These are phyloP conservation scores for Cotesia chilonis DNA, from an alignment of 1,140 invertebrate genomes.

Conservation along the genomic window DNA sequence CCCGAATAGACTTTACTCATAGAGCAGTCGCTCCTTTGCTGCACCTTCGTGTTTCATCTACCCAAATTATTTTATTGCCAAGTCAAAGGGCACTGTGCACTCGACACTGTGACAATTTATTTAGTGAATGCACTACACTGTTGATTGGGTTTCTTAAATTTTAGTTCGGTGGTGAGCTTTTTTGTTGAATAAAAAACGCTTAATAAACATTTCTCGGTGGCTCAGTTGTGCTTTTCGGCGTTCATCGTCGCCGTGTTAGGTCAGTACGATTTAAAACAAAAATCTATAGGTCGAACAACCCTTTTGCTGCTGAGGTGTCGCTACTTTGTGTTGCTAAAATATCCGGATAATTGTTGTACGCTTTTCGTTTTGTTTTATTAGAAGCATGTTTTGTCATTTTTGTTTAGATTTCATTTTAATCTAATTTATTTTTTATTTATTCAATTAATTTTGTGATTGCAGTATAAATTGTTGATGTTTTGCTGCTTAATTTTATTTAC, in stretches of 20 bases:
- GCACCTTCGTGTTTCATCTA: constrained; percentile 50
- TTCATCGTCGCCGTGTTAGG: neutral
- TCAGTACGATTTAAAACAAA: constrained; percentile 11
- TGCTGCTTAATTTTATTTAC: too few species aligned
- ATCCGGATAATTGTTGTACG: neutral
- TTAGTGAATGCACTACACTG: neutral
- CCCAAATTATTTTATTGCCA: constrained; percentile 46
- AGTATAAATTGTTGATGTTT: too few species aligned
- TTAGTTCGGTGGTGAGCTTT: neutral
- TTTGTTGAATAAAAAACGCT: neutral
- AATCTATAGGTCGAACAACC: constrained; percentile 10
- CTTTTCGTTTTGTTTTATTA: too few species aligned
- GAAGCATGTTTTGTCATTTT: too few species aligned
- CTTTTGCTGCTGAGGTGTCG: constrained; percentile 3
- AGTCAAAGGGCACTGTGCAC: neutral
- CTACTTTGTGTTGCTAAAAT: neutral
- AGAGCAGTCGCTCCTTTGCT: constrained; percentile 53
- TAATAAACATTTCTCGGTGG: neutral
- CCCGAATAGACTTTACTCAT: constrained; percentile 48
- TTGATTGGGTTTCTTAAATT: too few species aligned
- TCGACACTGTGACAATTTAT: neutral
- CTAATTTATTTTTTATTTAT: too few species aligned
- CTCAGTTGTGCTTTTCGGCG: neutral
- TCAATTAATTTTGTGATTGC: too few species aligned
- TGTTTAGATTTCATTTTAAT: too few species aligned